Evolutionary conservation across 2,113 vertebrate species (phyloP), one percentile per base, ranked within the genome.

Genomic region (Dermatemys mawii): DNA sequence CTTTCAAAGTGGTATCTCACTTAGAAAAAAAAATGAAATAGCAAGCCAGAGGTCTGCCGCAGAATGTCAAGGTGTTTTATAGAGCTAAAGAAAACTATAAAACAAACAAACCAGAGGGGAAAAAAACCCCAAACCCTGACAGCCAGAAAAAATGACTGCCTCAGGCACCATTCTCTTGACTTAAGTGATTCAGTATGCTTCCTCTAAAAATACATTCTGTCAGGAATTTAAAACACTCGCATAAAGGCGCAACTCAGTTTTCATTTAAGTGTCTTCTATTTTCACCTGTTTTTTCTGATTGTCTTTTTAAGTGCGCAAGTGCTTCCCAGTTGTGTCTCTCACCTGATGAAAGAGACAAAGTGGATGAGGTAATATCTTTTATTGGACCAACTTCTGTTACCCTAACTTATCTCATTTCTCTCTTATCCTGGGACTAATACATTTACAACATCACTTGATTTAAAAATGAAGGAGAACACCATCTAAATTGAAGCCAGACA

Each of bases 1-100:
- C 89, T 97, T 96, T 94, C 93, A 95, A 97, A 97, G 93, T 90
- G 96, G 93, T 91, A 96, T 98, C 96, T 97, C 96, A 97, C 96
- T 98, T 97, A 95, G 76, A 78, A 51, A 73, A 35, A 83, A 92
- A 92, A 95, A 95, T 86, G 87, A 80, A 86, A 95, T 53, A 90
- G 84, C 76, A 94, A 95, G 90, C 80, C 88, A 94, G 92, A 97
- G 93, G 92, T 97, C 93, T 93, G 79, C 93, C 57, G 70, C 95
- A 92, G 87, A 81, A 70, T 76, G 93, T 97, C 96, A 95, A 75
- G 78, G 92, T 97, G 75, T 60, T 97, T 97, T 96, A 97, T 87
- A 84, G 92, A 95, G 85, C 49, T 38, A 89, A 73, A 87, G 84
- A 95, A 97, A 97, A 67, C 70, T 29, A 89, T 97, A 96, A 97